phyloP scores from a whole-genome alignment of 2,113 vertebrate species.

The Actenoides hombroni region DNA sequence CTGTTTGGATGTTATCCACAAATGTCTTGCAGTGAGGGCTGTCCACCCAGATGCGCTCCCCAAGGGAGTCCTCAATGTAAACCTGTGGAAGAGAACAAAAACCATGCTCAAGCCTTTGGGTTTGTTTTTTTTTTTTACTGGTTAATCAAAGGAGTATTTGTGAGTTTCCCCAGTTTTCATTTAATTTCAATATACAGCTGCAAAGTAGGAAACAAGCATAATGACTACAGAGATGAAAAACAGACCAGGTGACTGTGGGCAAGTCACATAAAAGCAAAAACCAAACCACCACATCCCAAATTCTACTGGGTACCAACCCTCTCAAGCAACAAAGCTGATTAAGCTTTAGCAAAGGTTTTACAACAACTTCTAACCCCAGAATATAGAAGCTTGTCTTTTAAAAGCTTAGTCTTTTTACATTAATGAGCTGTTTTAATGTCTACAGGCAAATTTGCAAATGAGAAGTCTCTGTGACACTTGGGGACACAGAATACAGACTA shows the following conservation, averaged over 20 bases:
- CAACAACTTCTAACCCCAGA: neutral
- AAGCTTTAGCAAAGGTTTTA: neutral
- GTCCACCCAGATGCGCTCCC: slow-evolving; percentile 98
- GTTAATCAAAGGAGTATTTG: neutral
- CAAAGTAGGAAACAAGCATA: neutral
- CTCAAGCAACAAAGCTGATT: neutral
- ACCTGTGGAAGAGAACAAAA: slow-evolving; percentile 75
- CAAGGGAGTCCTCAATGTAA: slow-evolving; percentile 96
- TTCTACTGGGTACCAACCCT: neutral
- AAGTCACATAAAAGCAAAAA: neutral
- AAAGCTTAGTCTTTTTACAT: neutral
- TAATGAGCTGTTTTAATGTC: neutral
- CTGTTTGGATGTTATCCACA: slow-evolving; percentile 97
- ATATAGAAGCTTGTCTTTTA: neutral
- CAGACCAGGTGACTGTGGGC: too few species aligned
- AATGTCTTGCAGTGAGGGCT: slow-evolving; percentile 95
- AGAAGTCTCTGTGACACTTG: neutral
- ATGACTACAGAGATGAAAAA: neutral
- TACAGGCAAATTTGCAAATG: neutral
- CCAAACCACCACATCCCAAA: neutral
- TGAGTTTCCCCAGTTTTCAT: neutral
- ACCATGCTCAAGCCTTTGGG: rapidly evolving
- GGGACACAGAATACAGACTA: neutral
- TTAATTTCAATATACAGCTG: neutral
- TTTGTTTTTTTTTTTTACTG: neutral